Base-by-base conservation (phyloP, 2,797 vertebrate species). In the Mus spretus region DNA sequence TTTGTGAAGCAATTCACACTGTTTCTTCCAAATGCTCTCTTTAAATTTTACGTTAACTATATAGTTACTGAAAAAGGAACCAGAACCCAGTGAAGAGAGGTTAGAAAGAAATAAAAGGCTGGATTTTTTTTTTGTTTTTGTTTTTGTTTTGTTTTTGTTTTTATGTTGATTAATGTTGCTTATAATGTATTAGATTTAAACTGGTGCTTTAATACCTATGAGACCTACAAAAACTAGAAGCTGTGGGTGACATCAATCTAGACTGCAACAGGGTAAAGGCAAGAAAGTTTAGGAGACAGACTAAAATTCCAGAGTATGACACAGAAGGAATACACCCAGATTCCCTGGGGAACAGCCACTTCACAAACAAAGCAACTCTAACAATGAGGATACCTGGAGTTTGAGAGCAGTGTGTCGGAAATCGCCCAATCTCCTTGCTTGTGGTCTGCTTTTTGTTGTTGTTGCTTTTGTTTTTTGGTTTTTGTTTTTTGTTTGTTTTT, bases 1-100 rank as follows among this genome's bases (percentile, higher is more conserved):
- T 93, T 94, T 95, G 72, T 61, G 87, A 96, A 95, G 19, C 22
- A 79, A 57, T 57, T 3, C 5, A 20, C 59, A 24, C 78, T 72
- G 3, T 44, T 72, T 31, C 13, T 28, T 15, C 14, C 17, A 63
- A 74, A 53, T 20, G 85, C 31, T 90, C 50, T 11, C 4, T 78
- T 89, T 44, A 74, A 77, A 65, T 67, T 77, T n/a, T 10, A 61
- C 50, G 31, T 34, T 67, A 91, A 53, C 44, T 40, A 74, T 12
- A 2, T 59, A 67, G 34, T 65, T 88, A 82, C 31, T 72, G 17
- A 83, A 61, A 26, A 75, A 83, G n/a, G 13, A 31, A 86, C 81
- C 63, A 34, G 8, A 70, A 87, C 14, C 87, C 5, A 37, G 7
- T 80, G 13, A 14, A 20, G 19, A 11, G 20, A 75, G 4, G 24